A percentile compares a stretch with the other conserved stretches of the same genome.
phyloP scores from a whole-genome alignment of 2,797 vertebrate species.

The Ataeniobius toweri region DNA sequence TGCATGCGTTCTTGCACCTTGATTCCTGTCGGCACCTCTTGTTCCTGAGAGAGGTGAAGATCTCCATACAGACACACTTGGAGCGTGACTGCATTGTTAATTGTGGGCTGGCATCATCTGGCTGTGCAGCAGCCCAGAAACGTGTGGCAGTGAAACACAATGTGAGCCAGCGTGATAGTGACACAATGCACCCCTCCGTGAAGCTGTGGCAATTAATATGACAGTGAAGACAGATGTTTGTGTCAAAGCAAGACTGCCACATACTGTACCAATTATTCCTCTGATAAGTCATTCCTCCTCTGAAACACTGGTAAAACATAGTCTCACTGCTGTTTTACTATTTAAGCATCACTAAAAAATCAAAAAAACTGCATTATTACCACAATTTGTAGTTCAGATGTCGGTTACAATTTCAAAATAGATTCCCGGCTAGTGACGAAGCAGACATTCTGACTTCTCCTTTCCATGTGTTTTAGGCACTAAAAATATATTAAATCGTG shows the following conservation, averaged over 20 bases:
- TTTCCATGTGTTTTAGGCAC: background rate
- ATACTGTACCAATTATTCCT: background rate
- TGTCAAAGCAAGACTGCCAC: conserved; percentile 20
- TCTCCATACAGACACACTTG: background rate
- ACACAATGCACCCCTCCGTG: conserved; percentile 19
- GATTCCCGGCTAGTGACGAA: background rate
- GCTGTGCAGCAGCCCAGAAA: conserved; percentile 23
- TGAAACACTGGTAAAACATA: background rate
- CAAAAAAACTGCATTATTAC: background rate
- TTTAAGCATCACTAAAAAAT: background rate
- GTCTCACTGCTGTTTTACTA: too few species aligned
- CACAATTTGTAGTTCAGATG: background rate
- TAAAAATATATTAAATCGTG: background rate
- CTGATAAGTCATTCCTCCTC: background rate
- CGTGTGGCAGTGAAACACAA: conserved; percentile 28
- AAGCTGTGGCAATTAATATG: conserved; percentile 48
- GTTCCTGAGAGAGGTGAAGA: conserved; percentile 12
- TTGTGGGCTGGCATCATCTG: conserved; percentile 28
- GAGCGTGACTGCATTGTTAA: conserved; percentile 14
- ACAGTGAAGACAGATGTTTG: conserved; percentile 44
- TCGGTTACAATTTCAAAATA: background rate
- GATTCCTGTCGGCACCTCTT: background rate
- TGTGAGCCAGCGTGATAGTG: conserved; percentile 37
- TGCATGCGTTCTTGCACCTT: background rate
- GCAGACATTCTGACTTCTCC: background rate